phyloP scores from a whole-genome alignment of 2,113 vertebrate species.

The Stigmatopora argus region DNA sequence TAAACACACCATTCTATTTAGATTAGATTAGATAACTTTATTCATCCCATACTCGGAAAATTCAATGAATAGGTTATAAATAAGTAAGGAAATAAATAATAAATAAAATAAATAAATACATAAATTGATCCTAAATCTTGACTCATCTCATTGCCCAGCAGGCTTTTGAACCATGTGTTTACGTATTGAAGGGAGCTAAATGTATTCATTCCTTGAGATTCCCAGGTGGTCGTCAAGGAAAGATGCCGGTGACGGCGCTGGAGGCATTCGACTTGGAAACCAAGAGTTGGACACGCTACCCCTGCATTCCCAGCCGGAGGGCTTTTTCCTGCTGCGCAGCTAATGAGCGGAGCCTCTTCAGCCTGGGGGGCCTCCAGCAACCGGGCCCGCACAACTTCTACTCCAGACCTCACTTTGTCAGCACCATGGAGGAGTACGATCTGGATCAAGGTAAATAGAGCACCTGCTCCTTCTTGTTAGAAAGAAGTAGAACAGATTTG shows the following conservation, averaged over 20 bases:
- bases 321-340: constrained; percentile 87
- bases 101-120: too few relatives aligned
- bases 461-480: background rate
- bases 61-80: too few relatives aligned
- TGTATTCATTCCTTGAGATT: background rate
- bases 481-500: background rate
- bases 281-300: constrained; percentile 85
- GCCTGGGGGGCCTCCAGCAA: constrained; percentile 93
- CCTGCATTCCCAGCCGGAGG: constrained; percentile 89
- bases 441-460: constrained; percentile 79
- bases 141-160: background rate
- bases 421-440: constrained; percentile 93
- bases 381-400: constrained; percentile 98
- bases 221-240: constrained; percentile 91
- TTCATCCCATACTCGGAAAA: too few relatives aligned
- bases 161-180: background rate
- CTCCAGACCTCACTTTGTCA: constrained; percentile 95
- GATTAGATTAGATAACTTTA: too few relatives aligned
- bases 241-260: constrained; percentile 90
- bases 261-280: constrained; percentile 94
- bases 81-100: too few relatives aligned
- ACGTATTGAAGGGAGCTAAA: background rate
- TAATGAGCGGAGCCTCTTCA: constrained; percentile 80
- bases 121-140: too few relatives aligned
- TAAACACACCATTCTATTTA: background rate